Evolutionary conservation across 2,888 invertebrate species (phyloP), one percentile per base, ranked within the genome.

Genomic region (Drosophila mulleri): DNA sequence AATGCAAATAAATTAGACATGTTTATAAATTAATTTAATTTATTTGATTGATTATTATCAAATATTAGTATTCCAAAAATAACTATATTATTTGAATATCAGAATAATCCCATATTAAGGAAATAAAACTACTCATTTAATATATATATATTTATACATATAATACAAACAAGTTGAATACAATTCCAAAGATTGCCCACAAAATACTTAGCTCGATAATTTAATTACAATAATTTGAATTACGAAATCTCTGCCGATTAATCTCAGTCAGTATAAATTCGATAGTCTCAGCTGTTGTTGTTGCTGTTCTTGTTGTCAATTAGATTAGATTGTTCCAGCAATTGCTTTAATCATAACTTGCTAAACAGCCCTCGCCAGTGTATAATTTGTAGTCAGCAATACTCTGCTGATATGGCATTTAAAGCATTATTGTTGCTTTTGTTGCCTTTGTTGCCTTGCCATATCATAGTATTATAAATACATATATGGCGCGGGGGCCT

Each of bases 351-450:
- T 45, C 18, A 6, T 1, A 45, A 63, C 26, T 41, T 48, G 20
- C 29, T 16, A 16, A 70, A 41, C 70, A 14, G 26, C 78, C 76
- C 77, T 78, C 72, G 70, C 32, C 42, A 58, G 68, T 65, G 53
- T 88, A 81, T 71, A 76, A 83, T 81, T 87, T 83, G 89, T 75
- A 83, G 87, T 89, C 90, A 89, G 82, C 82, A 72, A 77, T 89
- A 76, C 82, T 78, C 75, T 78, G 87, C 89, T 85, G 89, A 86
- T 86, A 90, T 84, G 85, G 85, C 89, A 89, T 90, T 85, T 87
- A 87, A 90, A 80, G 71, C 82, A 87, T 76, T 88, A 72, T 88
- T 67, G 69, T 80, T 66, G 71, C 65, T 80, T 75, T 82, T 75
- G 76, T 75, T 80, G 76, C 72, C 62, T 81, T 61, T 75, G 76